Evolutionary conservation across 2,113 vertebrate genomes (phyloP).

Genomic region (Coregonus clupeaformis): DNA sequence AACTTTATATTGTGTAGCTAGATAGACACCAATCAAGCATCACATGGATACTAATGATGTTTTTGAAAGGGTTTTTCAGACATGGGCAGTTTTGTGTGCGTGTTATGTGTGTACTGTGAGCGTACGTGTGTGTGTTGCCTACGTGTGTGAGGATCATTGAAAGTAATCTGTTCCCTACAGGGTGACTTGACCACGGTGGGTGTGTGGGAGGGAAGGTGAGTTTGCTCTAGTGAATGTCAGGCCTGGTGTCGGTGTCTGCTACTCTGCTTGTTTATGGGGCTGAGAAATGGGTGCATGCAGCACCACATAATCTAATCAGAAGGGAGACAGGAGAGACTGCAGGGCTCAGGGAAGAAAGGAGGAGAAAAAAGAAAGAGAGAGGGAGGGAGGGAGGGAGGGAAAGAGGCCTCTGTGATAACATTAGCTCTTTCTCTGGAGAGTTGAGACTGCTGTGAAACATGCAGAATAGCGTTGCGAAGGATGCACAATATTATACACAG

Average conservation of each 20-base stretch:
- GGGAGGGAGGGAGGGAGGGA: neutral
- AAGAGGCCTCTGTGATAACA: neutral
- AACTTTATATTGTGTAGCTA: neutral
- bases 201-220: conserved; percentile 9
- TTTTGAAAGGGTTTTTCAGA: too few relatives aligned
- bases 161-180: neutral
- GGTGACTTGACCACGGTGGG: neutral
- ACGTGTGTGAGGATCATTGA: neutral
- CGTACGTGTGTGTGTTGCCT: neutral
- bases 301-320: conserved; percentile 22
- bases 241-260: conserved; percentile 2
- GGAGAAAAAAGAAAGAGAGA: neutral
- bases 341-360: neutral
- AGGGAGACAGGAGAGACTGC: neutral
- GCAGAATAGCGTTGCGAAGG: neutral
- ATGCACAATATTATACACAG: neutral
- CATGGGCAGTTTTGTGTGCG: neutral
- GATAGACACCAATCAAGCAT: neutral
- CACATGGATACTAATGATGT: neutral
- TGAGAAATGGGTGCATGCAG: conserved; percentile 23
- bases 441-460: neutral
- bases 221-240: conserved; percentile 34
- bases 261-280: neutral
- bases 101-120: neutral
- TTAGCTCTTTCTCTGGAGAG: neutral